A percentile compares a stretch with the other conserved stretches of the same genome.
Evolutionary conservation across 2,888 invertebrate species (phyloP).

Genomic region (Bugulina stolonifera): DNA sequence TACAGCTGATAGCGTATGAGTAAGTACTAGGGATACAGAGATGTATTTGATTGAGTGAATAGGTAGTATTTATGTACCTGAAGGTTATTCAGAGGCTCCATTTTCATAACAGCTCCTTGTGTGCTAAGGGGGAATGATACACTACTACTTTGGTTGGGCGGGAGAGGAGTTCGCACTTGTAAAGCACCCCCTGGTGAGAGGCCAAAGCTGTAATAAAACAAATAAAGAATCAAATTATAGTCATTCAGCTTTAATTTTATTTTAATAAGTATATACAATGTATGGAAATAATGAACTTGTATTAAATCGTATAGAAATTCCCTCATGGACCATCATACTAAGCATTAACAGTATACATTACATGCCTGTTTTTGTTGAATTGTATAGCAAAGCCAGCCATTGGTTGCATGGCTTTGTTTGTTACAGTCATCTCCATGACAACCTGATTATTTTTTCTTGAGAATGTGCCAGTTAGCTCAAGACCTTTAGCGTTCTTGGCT

Average conservation of each 20-base stretch:
- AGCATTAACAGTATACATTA: too few relatives aligned
- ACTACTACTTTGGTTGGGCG: constrained; percentile 74
- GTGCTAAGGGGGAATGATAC: constrained; percentile 72
- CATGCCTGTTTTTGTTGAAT: constrained; percentile 82
- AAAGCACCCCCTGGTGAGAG: constrained; percentile 78
- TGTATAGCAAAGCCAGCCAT: constrained; percentile 96
- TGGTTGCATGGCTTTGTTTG: constrained; percentile 96
- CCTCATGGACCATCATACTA: too few relatives aligned
- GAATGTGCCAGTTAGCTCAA: constrained; percentile 94
- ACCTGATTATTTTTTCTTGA: constrained; percentile 72
- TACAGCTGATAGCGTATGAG: too few relatives aligned
- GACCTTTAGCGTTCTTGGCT: constrained; percentile 59
- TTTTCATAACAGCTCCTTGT: constrained; percentile 84
- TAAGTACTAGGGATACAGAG: too few relatives aligned
- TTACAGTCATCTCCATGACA: constrained; percentile 90
- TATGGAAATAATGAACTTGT: too few relatives aligned
- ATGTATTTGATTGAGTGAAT: too few relatives aligned
- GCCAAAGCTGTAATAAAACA: constrained; percentile 83
- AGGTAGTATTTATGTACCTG: too few relatives aligned
- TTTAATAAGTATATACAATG: too few relatives aligned
- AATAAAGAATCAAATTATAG: too few relatives aligned
- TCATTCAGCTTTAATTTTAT: too few relatives aligned
- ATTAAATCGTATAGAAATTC: too few relatives aligned
- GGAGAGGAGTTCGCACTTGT: constrained; percentile 69
- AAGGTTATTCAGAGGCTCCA: constrained; percentile 93